A percentile compares a stretch with the other conserved stretches of the same genome.
phyloP scores from a whole-genome alignment of 2,113 vertebrate genomes.

The Vulpes lagopus region DNA sequence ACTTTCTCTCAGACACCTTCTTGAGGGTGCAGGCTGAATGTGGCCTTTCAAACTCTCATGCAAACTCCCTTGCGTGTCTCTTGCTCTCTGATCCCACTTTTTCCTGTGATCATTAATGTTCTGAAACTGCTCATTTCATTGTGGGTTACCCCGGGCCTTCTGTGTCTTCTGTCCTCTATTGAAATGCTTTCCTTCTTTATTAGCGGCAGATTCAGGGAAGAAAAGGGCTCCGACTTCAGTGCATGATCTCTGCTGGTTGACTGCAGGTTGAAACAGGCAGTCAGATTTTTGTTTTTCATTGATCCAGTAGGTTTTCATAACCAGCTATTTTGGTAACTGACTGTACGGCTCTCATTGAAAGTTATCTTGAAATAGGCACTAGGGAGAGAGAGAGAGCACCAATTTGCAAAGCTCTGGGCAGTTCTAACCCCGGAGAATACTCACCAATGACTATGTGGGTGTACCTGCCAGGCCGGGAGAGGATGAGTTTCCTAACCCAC shows the following conservation, averaged over 20 bases:
- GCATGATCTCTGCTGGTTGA: slow-evolving; percentile 21
- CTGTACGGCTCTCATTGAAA: neutral
- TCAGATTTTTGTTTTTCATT: slow-evolving; percentile 45
- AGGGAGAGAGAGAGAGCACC: neutral
- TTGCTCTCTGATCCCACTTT: slow-evolving; percentile 1
- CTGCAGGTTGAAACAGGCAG: slow-evolving; percentile 43
- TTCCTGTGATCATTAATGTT: slow-evolving; percentile 16
- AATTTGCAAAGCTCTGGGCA: slow-evolving; percentile 16
- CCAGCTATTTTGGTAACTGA: slow-evolving; percentile 51
- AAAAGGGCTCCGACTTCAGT: slow-evolving; percentile 21
- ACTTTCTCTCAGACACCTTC: slow-evolving; percentile 47
- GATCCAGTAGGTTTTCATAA: slow-evolving; percentile 42
- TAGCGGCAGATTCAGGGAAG: slow-evolving; percentile 4
- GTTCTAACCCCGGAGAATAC: neutral
- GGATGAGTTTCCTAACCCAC: slow-evolving; percentile 23
- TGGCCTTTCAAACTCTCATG: slow-evolving; percentile 2
- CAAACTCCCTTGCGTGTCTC: neutral
- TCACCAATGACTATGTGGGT: neutral
- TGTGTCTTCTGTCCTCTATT: slow-evolving; percentile 9
- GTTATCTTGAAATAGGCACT: slow-evolving; percentile 49
- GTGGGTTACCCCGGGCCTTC: neutral
- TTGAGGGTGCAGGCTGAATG: slow-evolving; percentile 16
- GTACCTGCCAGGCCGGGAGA: neutral
- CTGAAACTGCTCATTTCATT: slow-evolving; percentile 47
- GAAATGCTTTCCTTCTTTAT: neutral